Percentiles rank a stretch among this genome's conserved stretches.
These are phyloP conservation scores for Hippocampus guttulatus DNA, from an alignment of 2,113 vertebrate genomes.

Conservation along the genomic window DNA sequence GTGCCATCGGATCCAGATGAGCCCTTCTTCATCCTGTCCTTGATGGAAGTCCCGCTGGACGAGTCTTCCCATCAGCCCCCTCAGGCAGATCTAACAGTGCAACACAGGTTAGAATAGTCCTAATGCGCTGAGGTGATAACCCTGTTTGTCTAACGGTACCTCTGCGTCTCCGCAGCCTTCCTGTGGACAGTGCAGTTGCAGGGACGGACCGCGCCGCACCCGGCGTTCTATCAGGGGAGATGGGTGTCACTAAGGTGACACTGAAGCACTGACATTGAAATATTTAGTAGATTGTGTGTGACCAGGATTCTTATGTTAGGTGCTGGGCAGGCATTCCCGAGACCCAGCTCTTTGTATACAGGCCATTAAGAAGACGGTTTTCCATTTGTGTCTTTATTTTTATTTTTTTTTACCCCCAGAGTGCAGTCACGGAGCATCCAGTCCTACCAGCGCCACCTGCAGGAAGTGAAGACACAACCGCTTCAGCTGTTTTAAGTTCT, in stretches of 20 bases:
- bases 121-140: not conserved
- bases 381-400: not conserved
- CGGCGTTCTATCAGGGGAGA: constrained; percentile 3
- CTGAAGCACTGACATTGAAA: not conserved
- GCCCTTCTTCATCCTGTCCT: constrained; percentile 68
- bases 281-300: not conserved
- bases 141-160: constrained; percentile 8
- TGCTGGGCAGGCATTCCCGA: not conserved
- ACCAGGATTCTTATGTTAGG: not conserved
- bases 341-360: not conserved
- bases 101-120: constrained; percentile 37
- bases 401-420: not conserved
- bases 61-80: constrained; percentile 22
- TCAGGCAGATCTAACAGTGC: constrained; percentile 12
- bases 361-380: not conserved
- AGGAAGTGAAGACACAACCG: not conserved
- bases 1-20: constrained; percentile 54
- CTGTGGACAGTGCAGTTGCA: constrained; percentile 25
- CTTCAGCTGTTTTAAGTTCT: not conserved
- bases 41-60: constrained; percentile 63
- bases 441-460: not conserved
- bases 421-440: not conserved
- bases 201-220: not conserved
- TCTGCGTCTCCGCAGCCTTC: constrained; percentile 55
- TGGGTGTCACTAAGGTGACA: not conserved